Conservation (phyloP, 1,140 invertebrate species). For the Danaus plexippus region DNA sequence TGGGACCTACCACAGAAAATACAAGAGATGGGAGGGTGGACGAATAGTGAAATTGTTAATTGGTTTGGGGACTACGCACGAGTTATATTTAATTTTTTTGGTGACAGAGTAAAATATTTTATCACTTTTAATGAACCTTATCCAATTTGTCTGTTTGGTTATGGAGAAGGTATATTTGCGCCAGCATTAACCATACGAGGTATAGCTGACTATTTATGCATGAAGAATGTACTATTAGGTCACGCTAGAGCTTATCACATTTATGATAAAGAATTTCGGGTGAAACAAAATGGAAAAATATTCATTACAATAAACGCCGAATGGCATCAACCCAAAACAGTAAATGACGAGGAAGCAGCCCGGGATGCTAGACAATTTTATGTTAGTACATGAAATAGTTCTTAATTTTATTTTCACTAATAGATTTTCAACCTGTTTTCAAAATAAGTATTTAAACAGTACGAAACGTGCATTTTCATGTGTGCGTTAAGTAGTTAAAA, state of each 20-base stretch:
- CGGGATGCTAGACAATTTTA: conserved; percentile 58
- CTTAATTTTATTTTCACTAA: background rate
- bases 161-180: conserved; percentile 65
- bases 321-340: conserved; percentile 57
- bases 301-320: conserved; percentile 55
- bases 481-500: too few relatives aligned
- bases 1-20: conserved; percentile 44
- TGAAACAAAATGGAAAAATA: conserved; percentile 4
- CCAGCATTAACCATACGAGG: conserved; percentile 16
- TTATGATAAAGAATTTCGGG: conserved; percentile 10
- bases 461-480: too few relatives aligned
- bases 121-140: conserved; percentile 79
- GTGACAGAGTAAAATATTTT: conserved; percentile 75
- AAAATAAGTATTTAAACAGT: too few relatives aligned
- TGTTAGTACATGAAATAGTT: conserved; percentile 35
- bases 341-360: conserved; percentile 60
- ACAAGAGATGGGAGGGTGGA: conserved; percentile 75
- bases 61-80: conserved; percentile 75
- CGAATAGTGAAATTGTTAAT: conserved; percentile 43
- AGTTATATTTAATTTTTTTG: conserved; percentile 71
- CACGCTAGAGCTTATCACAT: conserved; percentile 12
- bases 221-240: conserved; percentile 8
- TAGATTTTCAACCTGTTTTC: too few relatives aligned
- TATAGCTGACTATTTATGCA: conserved; percentile 8
- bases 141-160: conserved; percentile 73